Evolutionary conservation across 2,113 vertebrate species (phyloP).

Genomic region (Platysternon megacephalum): DNA sequence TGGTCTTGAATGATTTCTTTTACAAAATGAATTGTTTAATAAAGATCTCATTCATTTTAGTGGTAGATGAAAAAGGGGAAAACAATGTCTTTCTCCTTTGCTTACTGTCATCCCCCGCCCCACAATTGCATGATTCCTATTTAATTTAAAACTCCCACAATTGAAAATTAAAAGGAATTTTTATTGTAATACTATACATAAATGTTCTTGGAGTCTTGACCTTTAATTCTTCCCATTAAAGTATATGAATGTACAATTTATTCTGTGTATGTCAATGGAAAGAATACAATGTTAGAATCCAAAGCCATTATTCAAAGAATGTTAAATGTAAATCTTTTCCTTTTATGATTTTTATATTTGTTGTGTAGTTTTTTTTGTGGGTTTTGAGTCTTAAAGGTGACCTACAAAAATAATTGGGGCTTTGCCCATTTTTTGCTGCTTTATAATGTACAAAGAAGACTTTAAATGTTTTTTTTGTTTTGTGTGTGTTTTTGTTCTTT

Average conservation of each 20-base stretch:
- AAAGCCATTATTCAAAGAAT: neutral
- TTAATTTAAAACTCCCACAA: slow-evolving; percentile 29
- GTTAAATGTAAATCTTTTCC: neutral
- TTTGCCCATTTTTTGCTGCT: neutral
- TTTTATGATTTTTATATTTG: neutral
- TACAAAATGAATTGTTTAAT: slow-evolving; percentile 13
- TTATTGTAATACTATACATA: neutral
- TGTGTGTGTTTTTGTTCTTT: neutral
- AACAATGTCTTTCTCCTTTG: neutral
- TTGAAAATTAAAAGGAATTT: slow-evolving; percentile 6
- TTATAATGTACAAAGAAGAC: neutral
- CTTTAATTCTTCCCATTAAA: slow-evolving; percentile 16
- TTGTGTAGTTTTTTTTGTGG: neutral
- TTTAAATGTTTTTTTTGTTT: neutral
- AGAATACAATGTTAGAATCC: neutral
- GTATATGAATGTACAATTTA: neutral
- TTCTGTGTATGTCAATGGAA: neutral
- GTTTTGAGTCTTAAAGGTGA: slow-evolving; percentile 18
- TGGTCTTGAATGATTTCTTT: neutral
- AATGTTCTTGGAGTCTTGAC: neutral
- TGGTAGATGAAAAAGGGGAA: slow-evolving; percentile 9
- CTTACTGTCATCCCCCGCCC: neutral
- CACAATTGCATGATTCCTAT: neutral
- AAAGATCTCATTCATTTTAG: slow-evolving; percentile 44
- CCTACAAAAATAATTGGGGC: accelerated